Base-by-base conservation (phyloP, 2,797 vertebrate species). In the Benthosema pterotum region DNA sequence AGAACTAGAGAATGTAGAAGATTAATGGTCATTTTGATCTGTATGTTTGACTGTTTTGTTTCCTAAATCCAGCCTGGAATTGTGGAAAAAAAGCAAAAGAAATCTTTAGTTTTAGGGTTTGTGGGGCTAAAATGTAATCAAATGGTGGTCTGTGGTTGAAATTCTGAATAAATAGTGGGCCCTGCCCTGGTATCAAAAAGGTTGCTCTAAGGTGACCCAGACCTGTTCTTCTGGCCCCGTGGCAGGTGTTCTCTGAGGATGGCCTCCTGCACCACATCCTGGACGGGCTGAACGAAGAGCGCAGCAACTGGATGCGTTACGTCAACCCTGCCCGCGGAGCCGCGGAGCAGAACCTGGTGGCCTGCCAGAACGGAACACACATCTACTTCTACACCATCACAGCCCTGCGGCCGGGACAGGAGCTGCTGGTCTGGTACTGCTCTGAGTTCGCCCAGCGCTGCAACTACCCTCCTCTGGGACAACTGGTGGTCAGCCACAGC, bases 291-390 rank as follows among this genome's bases (percentile, higher is more conserved):
- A 93, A 96, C 0, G 95, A 97, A 82, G 92, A 95, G 62, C 91
- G 91, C 64, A 97, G 96, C 86, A 98, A 98, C 87, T 99, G 97
- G 96, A 98, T 99, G 95, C 94, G 96, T 25, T 99, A 95, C 8
- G 95, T 99, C 80, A 98, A 96, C 80, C 95, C 95, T 0, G 95
- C 95, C 0, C 86, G 90, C 54, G 85, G 89, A 1, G 87, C 88
- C 70, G 87, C 92, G 79, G 93, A 96, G 72, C 97, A 99, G 84
- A 98, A 96, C 83, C 83, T 99, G 87, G 94, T 96, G 12, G 94
- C 96, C 0, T 97, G 95, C 86, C 97, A 98, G 90, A 96, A 89
- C 45, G 95, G 95, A 71, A 92, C 95, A 92, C 92, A 93, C 67
- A 93, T 99, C 79, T 99, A 94, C 89, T 98, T 98, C 89, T 97